Base-by-base conservation (phyloP, 1,140 invertebrate genomes). In the Drosophila triauraria region DNA sequence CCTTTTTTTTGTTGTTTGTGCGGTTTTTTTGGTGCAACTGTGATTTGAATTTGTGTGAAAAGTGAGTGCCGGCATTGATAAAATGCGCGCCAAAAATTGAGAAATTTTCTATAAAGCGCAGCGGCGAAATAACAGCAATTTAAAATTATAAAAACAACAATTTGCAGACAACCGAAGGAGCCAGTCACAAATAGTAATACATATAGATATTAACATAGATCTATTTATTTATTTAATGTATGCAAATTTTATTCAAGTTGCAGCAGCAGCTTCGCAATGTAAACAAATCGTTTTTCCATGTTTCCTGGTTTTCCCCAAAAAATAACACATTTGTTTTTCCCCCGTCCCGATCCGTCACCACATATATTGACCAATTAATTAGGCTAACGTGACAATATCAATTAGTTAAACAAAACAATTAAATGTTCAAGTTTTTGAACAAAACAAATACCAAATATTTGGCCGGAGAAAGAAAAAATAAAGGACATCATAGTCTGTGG, bases 71-170 rank as follows among this genome's bases (percentile, higher is more conserved):
- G 72, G 72, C 59, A 64, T 56, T 59, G 59, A 48, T 76, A 30
- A 67, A 77, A 78, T 60, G 75, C 75, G 62, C 75, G 75, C 75
- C 75, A 77, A 77, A 77, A 67, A 75, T 75, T 74, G 40, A 74
- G 57, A 75, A 74, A 74, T 62, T 42, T 61, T 27, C 69, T 7
- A 40, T 25, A 17, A 38, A 47, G 47, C 56, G 40, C 56, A 60
- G 35, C 27, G 44, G n/a, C 25, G 32, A 27, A 61, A 65, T 38
- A 54, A 54, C 60, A 69, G 2, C 17, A 61, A 67, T 46, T 43
- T n/a, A 8, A 17, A 15, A 35, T 30, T 23, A 30, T 12, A 20
- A n/a, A 12, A 40, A 23, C 15, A 48, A n/a, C n/a, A 47, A 30
- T 57, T 68, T 30, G 9, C 23, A 40, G 48, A 43, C 38, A 20